Base-by-base conservation (phyloP, 2,888 invertebrate genomes). In the Linyphia triangularis region DNA sequence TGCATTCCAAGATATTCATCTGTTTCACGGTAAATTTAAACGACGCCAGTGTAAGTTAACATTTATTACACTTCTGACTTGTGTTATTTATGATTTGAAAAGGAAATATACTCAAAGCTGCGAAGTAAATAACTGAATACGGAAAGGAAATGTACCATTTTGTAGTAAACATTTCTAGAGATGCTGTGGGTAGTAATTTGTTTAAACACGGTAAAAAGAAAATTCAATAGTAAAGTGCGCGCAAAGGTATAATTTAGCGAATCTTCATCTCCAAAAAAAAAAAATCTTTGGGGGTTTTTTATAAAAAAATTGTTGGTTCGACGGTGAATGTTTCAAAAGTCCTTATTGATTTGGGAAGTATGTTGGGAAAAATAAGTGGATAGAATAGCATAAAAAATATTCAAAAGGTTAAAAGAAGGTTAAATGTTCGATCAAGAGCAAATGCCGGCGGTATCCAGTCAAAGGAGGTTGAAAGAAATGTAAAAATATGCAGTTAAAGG, bases 401-500 rank as follows among this genome's bases (percentile, higher is more conserved):
- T 9, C 3, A 19, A 33, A 61, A 28, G 26, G 37, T 28, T 59
- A n/a, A 61, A 40, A 61, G n/a, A 26, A 72, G 61, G 72, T 72
- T 40, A 72, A 61, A 19, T 40, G 40, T 43, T 19, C 59, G 40
- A 70, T 30, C 40, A 40, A 16, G 19, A 40, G n/a, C 4, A 26
- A 81, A 51, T 30, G 19, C 40, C 40, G 28, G 61, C 40, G 61
- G 82, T 72, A 37, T 69, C 22, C 3, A n/a, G 16, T 70, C 43
- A 77, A 77, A 72, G 33, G 61, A 33, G 26, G 26, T 37, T 13
- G 40, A 16, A 61, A 82, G 24, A 37, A 70, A 82, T 72, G 26
- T 82, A 82, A 81, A 82, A 82, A 72, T 82, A 72, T 72, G 59
- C 82, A 51, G 43, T 72, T 51, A 72, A 57, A 40, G 40, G 63